phyloP scores from a whole-genome alignment of 92 coral and sea anemone genomes.

The Palythoa heliodiscus region DNA sequence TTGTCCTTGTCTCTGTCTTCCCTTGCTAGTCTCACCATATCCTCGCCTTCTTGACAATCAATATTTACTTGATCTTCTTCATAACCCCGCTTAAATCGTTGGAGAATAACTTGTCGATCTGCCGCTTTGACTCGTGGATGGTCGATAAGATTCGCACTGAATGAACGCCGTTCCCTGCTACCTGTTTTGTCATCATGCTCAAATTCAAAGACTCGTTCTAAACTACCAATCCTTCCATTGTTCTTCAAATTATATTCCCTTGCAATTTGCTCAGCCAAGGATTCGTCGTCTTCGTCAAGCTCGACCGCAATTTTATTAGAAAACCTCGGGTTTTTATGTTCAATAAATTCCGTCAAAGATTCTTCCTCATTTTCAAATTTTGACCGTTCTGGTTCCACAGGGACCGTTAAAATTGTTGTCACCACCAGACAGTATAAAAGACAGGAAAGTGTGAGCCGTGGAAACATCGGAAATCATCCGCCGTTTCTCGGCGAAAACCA shows the following conservation, averaged over 20 bases:
- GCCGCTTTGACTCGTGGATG: constrained; percentile 90
- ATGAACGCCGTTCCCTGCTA: constrained; percentile 50
- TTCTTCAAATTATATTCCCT: constrained; percentile 70
- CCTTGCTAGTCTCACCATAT: constrained; percentile 26
- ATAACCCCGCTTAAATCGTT: constrained; percentile 77
- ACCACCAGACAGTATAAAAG: constrained; percentile 19
- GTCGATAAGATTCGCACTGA: constrained; percentile 66
- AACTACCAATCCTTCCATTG: constrained; percentile 78
- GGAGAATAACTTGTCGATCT: constrained; percentile 76
- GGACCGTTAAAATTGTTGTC: constrained; percentile 45
- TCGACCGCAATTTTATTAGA: constrained; percentile 68
- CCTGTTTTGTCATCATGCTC: constrained; percentile 56
- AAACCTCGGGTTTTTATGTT: constrained; percentile 23
- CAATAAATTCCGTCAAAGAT: constrained; percentile 3
- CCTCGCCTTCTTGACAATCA: constrained; percentile 28
- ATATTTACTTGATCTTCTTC: constrained; percentile 23
- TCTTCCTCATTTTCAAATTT: constrained; percentile 15
- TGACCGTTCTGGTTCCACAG: constrained; percentile 26
- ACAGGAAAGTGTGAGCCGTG: not conserved
- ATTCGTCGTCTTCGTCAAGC: constrained; percentile 78
- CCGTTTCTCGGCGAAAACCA: constrained; percentile 37
- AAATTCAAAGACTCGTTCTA: constrained; percentile 77
- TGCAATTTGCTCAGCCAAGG: constrained; percentile 85
- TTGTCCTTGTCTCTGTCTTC: constrained; percentile 55
- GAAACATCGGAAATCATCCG: constrained; percentile 33